Evolutionary conservation across 2,888 invertebrate species (phyloP), one percentile per base, ranked within the genome.

Genomic region (Hirudinaria manillensis): DNA sequence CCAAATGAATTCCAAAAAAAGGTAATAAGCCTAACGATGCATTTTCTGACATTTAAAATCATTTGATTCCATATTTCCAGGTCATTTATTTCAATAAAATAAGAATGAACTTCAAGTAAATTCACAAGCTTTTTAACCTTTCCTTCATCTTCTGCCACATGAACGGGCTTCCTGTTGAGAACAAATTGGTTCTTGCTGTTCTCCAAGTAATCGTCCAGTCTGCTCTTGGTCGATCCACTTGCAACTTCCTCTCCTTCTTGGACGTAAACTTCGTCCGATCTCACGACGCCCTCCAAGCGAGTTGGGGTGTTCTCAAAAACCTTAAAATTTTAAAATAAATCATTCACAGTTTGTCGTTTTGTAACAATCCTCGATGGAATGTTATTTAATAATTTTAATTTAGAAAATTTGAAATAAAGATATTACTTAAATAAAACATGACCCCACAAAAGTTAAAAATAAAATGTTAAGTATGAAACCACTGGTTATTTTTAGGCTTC

Each of bases 251-350:
- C 73, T 45, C 53, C 72, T 73, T 73, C 73, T 34, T 56, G 65
- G 21, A 34, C 19, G 21, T 34, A n/a, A 21, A 65, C 65, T 24
- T 73, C 73, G 55, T 73, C 73, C 1, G 76, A 51, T 68, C 77
- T 72, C n/a, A 78, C 74, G 19, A 78, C 78, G 19, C 75, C 77
- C 55, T 78, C 77, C 7, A 61, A 53, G 19, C 70, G 34, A 1
- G 38, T 56, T 2, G 78, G 78, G n/a, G 76, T 65, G 73, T 77
- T 78, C 55, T 78, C 78, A 38, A 72, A 78, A 32, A 77, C 77
- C 34, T 77, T n/a, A 6, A n/a, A 61, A 27, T 27, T 61, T 3
- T 61, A 21, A 4, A 56, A 24, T 13, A 56, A 24, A 27, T 61
- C 61, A 61, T 61, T 24, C 3, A 21, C 61, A 13, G 13, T 61